Evolutionary conservation across 2,113 vertebrate genomes (phyloP).

Genomic region (Propithecus coquereli): DNA sequence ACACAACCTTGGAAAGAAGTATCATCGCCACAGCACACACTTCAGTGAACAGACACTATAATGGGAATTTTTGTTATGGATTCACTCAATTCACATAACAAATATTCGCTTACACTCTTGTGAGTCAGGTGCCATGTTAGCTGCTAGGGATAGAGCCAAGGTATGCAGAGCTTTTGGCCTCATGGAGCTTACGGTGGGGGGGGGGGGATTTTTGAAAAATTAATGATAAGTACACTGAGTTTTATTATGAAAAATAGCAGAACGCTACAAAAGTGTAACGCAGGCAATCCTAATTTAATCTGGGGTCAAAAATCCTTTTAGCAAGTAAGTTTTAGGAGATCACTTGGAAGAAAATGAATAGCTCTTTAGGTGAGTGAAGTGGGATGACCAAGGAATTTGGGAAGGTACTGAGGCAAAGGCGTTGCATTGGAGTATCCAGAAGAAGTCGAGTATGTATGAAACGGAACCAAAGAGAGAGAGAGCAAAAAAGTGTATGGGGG

Average conservation of each 20-base stretch:
- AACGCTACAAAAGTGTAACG: not conserved
- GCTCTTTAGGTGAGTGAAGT: not conserved
- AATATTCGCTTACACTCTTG: not conserved
- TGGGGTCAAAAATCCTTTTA: not conserved
- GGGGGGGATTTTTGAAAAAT: not conserved
- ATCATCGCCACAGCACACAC: not conserved
- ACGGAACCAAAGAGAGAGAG: not conserved
- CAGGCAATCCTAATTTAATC: not conserved
- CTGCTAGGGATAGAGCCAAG: not conserved
- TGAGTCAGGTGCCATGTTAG: not conserved
- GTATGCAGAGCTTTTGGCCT: not conserved
- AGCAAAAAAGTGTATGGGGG: not conserved
- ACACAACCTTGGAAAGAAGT: not conserved
- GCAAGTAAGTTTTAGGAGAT: not conserved
- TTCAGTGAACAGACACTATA: not conserved
- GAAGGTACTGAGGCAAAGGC: not conserved
- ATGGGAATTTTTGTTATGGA: not conserved
- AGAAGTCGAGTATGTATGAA: not conserved
- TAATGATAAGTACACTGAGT: not conserved
- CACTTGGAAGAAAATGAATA: not conserved
- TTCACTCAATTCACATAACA: not conserved
- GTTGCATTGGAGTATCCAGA: not conserved
- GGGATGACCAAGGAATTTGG: not conserved
- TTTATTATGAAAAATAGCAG: not conserved
- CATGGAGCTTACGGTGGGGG: fast-evolving